Percentiles rank a stretch among this genome's conserved stretches.
phyloP scores from a whole-genome alignment of 2,113 vertebrate species.

The Ailuropoda melanoleuca region DNA sequence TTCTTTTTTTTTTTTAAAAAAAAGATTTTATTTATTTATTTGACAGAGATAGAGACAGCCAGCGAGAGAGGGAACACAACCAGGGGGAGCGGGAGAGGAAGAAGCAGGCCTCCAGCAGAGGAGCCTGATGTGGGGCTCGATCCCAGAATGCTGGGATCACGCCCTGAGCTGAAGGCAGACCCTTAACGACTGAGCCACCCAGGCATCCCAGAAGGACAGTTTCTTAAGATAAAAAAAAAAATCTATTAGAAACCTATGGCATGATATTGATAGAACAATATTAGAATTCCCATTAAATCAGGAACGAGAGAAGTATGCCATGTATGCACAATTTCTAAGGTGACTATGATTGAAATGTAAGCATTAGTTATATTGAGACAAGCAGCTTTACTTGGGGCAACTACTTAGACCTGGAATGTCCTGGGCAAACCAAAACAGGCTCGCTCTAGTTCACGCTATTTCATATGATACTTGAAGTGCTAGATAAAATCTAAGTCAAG shows the following conservation, averaged over 20 bases:
- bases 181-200: no score
- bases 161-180: no score
- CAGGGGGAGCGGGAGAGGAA: no score
- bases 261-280: neutral
- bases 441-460: neutral
- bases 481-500: neutral
- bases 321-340: neutral
- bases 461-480: neutral
- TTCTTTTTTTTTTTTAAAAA: neutral
- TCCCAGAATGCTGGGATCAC: no score
- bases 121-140: no score
- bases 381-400: neutral
- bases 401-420: neutral
- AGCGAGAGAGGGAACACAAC: no score
- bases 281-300: neutral
- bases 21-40: no score
- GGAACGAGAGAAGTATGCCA: neutral
- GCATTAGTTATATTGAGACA: neutral
- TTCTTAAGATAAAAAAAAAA: neutral
- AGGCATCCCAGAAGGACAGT: neutral
- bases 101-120: no score
- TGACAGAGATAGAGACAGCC: no score
- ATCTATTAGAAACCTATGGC: neutral
- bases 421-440: neutral
- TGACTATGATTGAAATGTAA: neutral